Percentiles rank a stretch among this genome's conserved stretches.
phyloP scores from a whole-genome alignment of 2,888 invertebrate genomes.

The Diploptera punctata region DNA sequence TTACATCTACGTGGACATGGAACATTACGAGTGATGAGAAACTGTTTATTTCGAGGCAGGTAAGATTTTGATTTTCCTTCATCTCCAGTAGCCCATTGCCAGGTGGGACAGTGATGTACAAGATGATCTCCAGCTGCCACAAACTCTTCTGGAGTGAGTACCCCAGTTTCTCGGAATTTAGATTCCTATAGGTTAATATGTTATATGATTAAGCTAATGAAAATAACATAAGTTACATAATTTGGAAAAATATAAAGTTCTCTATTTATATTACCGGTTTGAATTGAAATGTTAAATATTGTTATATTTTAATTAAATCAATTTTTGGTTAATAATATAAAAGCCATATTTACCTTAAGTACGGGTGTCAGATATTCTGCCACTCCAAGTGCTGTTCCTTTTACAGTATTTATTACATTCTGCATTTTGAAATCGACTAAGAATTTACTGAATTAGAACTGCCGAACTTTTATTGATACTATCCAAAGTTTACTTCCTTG shows the following conservation, averaged over 20 bases:
- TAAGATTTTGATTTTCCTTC: slow-evolving; percentile 87
- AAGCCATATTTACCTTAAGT: slow-evolving; percentile 73
- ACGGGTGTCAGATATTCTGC: slow-evolving; percentile 97
- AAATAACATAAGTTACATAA: not conserved
- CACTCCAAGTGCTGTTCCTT: slow-evolving; percentile 93
- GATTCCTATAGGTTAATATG: slow-evolving; percentile 74
- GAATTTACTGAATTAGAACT: too few relatives aligned
- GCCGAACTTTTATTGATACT: too few relatives aligned
- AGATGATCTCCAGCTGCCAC: slow-evolving; percentile 98
- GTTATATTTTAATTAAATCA: too few relatives aligned
- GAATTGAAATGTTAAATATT: too few relatives aligned
- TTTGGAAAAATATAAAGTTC: too few relatives aligned
- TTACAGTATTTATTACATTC: slow-evolving; percentile 93
- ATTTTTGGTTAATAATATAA: not conserved
- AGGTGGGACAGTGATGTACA: slow-evolving; percentile 98
- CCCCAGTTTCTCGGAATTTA: slow-evolving; percentile 96
- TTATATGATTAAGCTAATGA: not conserved
- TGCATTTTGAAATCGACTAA: slow-evolving; percentile 84
- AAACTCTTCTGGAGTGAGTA: slow-evolving; percentile 99
- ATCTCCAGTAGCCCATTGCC: slow-evolving; percentile 98
- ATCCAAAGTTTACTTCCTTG: too few relatives aligned
- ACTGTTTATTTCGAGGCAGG: slow-evolving; percentile 95
- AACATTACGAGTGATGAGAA: slow-evolving; percentile 95
- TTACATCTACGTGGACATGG: slow-evolving; percentile 96
- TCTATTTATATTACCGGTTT: too few relatives aligned